phyloP scores from a whole-genome alignment of 2,113 vertebrate species.

The Chaetodon trifascialis region DNA sequence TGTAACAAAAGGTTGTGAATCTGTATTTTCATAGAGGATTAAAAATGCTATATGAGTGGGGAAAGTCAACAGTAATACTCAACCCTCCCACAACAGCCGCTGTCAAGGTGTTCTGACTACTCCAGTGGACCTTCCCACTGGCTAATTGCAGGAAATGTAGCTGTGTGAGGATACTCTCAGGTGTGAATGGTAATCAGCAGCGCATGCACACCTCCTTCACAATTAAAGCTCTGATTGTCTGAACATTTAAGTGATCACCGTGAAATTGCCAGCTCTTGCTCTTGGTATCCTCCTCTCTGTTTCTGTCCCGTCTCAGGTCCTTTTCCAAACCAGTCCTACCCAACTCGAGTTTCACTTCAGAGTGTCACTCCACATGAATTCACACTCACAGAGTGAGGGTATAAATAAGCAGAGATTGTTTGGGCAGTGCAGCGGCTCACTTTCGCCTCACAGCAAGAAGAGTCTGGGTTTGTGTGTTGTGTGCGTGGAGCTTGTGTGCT shows the following conservation, averaged over 20 bases:
- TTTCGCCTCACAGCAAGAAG: constrained; percentile 35
- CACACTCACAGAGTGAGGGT: constrained; percentile 51
- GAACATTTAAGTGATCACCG: constrained; percentile 42
- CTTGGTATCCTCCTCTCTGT: not conserved
- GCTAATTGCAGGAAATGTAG: constrained; percentile 14
- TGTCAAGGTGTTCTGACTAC: constrained; percentile 24
- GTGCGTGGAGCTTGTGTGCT: constrained; percentile 6
- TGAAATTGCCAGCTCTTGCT: constrained; percentile 42
- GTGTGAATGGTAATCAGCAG: constrained; percentile 32
- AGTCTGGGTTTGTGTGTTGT: constrained; percentile 16
- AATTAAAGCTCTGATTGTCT: constrained; percentile 45
- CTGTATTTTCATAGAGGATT: not conserved
- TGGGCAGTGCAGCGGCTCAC: constrained; percentile 33
- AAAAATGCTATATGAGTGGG: not conserved
- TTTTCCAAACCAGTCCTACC: constrained; percentile 35
- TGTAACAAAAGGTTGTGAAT: constrained; percentile 23
- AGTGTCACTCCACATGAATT: constrained; percentile 57
- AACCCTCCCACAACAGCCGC: constrained; percentile 8
- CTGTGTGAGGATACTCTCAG: constrained; percentile 1
- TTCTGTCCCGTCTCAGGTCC: constrained; percentile 24
- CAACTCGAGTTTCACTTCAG: constrained; percentile 23
- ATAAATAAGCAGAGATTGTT: constrained; percentile 66
- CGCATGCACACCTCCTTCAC: constrained; percentile 10
- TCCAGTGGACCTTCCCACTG: not conserved
- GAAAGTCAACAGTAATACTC: constrained; percentile 28